Evolutionary conservation across 2,888 invertebrate species (phyloP), one percentile per base, ranked within the genome.

Genomic region (Drosophila greeni): DNA sequence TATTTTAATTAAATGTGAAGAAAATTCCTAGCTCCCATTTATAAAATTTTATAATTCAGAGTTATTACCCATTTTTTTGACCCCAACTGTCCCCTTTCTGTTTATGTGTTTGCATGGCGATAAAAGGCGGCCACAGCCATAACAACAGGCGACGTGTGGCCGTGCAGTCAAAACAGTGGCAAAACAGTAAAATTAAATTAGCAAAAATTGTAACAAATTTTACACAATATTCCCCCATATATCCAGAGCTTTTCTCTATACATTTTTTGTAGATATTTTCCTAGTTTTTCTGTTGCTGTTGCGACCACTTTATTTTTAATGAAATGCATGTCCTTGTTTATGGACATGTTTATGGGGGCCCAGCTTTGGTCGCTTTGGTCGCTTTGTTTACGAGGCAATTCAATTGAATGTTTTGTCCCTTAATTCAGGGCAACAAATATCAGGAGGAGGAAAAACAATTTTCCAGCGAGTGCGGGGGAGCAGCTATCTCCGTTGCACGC

Each of bases 171-270:
- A n/a, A n/a, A n/a, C n/a, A n/a, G 24, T 26, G 58, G 49, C 61
- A 68, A 64, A 69, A 66, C 51, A 75, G 61, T 83, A 71, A 77
- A 80, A 80, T 80, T 74, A 77, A 83, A 83, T 85, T 83, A 80
- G 68, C 75, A 68, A 66, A 70, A 68, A 72, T 80, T 82, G 62
- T 72, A 71, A 74, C 74, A 70, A 79, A 70, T 56, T 62, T 61
- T 64, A 45, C 42, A 40, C 33, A 36, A 36, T 3, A 48, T 37
- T 31, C 57, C 39, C 31, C 33, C 24, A 24, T 31, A 51, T 47
- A 42, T 39, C 43, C 9, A 33, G 6, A 42, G 48, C 24, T 7
- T 36, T 40, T 52, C 55, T 37, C 8, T 26, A 20, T 9, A 16
- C n/a, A 24, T 18, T 53, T 31, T 37, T 16, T 33, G 11, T 31